These are phyloP conservation scores for Copidosoma floridanum DNA, from an alignment of 1,140 invertebrate genomes.

Conservation along the genomic window DNA sequence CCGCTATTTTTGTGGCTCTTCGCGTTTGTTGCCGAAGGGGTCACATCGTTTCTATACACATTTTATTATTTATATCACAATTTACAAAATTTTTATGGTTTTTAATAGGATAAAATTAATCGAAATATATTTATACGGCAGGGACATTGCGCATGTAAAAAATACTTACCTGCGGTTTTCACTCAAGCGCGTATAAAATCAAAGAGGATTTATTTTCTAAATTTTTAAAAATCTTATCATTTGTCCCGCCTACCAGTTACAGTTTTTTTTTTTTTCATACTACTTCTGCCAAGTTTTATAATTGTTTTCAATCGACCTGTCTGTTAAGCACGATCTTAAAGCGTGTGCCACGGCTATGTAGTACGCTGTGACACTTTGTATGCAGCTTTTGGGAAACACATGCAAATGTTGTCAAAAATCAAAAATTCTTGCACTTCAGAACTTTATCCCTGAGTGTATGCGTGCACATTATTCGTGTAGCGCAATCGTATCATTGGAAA, in stretches of 20 bases:
- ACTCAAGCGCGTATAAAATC: conserved; percentile 34
- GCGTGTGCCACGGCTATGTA: conserved; percentile 24
- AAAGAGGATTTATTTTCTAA: conserved; percentile 31
- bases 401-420: conserved; percentile 24
- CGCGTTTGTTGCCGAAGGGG: conserved; percentile 33
- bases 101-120: conserved; percentile 30
- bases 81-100: conserved; percentile 54
- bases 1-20: conserved; percentile 42
- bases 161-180: conserved; percentile 27
- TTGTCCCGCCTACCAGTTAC: conserved; percentile 27
- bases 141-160: conserved; percentile 28
- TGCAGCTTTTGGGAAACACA: conserved; percentile 14
- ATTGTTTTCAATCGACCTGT: conserved; percentile 22
- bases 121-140: conserved; percentile 28
- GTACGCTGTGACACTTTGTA: conserved; percentile 19
- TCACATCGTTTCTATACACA: conserved; percentile 52
- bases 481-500: conserved; percentile 15
- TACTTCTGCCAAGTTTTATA: no score
- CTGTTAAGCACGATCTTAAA: conserved; percentile 26
- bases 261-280: no score
- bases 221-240: no score
- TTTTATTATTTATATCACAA: conserved; percentile 58
- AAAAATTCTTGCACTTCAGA: conserved; percentile 24
- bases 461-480: conserved; percentile 18
- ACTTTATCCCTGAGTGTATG: neutral